Conservation (phyloP, 2,113 vertebrate species). For the Strix aluco region DNA sequence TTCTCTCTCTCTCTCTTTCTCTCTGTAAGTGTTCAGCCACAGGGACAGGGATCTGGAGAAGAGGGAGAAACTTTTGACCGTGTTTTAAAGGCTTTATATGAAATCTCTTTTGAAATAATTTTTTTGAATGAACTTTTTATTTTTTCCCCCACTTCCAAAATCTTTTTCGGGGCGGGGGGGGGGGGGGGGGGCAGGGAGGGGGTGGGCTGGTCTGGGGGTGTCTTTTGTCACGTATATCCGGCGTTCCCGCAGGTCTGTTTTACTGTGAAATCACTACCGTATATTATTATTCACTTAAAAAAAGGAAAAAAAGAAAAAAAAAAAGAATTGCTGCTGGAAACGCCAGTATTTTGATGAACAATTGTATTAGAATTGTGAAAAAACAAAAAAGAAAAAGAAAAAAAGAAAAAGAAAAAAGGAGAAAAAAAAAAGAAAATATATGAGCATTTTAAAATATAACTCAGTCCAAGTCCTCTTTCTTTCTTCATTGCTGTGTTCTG, state of each 20-base stretch:
- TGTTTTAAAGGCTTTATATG: slow-evolving; percentile 45
- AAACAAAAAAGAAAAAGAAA: neutral
- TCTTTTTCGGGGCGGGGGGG: neutral
- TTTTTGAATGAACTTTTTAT: slow-evolving; percentile 19
- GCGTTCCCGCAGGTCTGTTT: slow-evolving; percentile 54
- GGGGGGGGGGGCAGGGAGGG: neutral
- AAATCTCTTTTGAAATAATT: slow-evolving; percentile 14
- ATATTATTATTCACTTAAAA: slow-evolving; percentile 35
- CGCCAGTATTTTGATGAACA: slow-evolving; percentile 6
- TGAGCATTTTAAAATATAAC: slow-evolving; percentile 72
- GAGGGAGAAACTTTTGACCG: neutral
- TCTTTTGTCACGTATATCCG: slow-evolving; percentile 24
- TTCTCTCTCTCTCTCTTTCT: neutral
- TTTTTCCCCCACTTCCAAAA: neutral
- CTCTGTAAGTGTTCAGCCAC: neutral
- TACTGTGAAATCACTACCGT: slow-evolving; percentile 76
- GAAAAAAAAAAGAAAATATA: slow-evolving; percentile 41
- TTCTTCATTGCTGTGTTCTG: neutral
- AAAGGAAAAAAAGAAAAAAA: neutral
- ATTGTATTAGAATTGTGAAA: slow-evolving; percentile 58
- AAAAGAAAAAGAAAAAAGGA: neutral
- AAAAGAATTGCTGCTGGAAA: neutral
- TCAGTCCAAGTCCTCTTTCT: slow-evolving; percentile 12
- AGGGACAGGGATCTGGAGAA: slow-evolving; percentile 11
- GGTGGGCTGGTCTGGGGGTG: neutral